Conservation (phyloP, 2,888 invertebrate genomes). For the Holacanthella duospinosa region DNA sequence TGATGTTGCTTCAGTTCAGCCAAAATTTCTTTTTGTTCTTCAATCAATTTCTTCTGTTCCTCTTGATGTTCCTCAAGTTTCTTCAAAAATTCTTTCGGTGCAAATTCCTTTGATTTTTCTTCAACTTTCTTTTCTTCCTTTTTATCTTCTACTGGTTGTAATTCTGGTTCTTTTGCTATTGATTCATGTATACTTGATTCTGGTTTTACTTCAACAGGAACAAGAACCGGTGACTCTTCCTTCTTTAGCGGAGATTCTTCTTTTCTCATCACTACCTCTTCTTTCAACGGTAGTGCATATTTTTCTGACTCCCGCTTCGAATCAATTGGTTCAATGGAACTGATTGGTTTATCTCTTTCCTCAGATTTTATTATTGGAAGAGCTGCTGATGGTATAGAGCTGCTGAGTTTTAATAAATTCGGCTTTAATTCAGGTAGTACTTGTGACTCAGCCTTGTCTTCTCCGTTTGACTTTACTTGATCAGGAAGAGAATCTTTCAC, state of each 20-base stretch:
- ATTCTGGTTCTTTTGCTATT: neutral
- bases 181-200: neutral
- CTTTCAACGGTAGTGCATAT: neutral
- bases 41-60: conserved; percentile 56
- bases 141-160: conserved; percentile 20
- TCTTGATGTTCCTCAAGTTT: conserved; percentile 58
- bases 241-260: neutral
- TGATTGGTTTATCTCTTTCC: neutral
- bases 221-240: neutral
- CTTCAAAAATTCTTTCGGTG: conserved; percentile 48
- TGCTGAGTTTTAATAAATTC: neutral
- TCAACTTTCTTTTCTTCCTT: conserved; percentile 41
- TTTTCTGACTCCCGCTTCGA: neutral
- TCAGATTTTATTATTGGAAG: neutral
- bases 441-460: neutral
- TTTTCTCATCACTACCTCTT: neutral
- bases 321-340: neutral
- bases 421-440: neutral
- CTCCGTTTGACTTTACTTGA: neutral
- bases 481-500: neutral
- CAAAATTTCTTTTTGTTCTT: conserved; percentile 56
- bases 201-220: neutral
- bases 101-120: neutral
- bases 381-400: neutral
- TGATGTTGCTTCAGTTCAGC: conserved; percentile 51